A percentile compares a stretch with the other conserved stretches of the same genome.
phyloP scores from a whole-genome alignment of 2,888 invertebrate genomes.

The Nemotelus pantherinus region DNA sequence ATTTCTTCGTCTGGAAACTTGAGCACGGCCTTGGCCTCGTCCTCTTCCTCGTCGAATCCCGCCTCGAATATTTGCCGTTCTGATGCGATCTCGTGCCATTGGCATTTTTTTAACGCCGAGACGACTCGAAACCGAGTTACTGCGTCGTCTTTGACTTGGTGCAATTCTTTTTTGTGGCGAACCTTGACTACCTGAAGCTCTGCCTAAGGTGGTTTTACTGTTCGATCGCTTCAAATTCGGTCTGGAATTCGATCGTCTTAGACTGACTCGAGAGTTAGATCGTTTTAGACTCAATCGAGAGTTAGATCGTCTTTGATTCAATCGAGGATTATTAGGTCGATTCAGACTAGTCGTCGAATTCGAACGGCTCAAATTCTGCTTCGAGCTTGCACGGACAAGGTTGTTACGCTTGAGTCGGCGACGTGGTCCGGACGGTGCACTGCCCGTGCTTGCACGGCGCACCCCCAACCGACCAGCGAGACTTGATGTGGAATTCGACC shows the following conservation, averaged over 20 bases:
- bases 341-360: constrained; percentile 48
- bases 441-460: constrained; percentile 55
- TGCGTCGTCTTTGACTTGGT: constrained; percentile 22
- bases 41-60: constrained; percentile 16
- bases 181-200: constrained; percentile 1
- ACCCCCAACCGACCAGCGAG: constrained; percentile 58
- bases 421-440: constrained; percentile 55
- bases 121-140: constrained; percentile 46
- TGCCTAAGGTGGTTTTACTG: not conserved
- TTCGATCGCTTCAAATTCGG: constrained; percentile 16
- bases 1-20: constrained; percentile 59
- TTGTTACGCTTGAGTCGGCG: constrained; percentile 43
- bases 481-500: constrained; percentile 57
- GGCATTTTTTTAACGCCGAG: constrained; percentile 40
- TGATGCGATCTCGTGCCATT: constrained; percentile 36
- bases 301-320: constrained; percentile 31
- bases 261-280: constrained; percentile 46
- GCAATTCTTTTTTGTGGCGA: constrained; percentile 8
- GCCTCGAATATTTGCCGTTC: constrained; percentile 25
- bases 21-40: constrained; percentile 56
- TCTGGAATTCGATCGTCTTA: constrained; percentile 46
- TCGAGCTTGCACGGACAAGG: constrained; percentile 25
- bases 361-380: constrained; percentile 45
- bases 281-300: constrained; percentile 42
- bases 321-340: constrained; percentile 45